Evolutionary conservation across 2,113 vertebrate species (phyloP).

Genomic region (Struthio camelus): DNA sequence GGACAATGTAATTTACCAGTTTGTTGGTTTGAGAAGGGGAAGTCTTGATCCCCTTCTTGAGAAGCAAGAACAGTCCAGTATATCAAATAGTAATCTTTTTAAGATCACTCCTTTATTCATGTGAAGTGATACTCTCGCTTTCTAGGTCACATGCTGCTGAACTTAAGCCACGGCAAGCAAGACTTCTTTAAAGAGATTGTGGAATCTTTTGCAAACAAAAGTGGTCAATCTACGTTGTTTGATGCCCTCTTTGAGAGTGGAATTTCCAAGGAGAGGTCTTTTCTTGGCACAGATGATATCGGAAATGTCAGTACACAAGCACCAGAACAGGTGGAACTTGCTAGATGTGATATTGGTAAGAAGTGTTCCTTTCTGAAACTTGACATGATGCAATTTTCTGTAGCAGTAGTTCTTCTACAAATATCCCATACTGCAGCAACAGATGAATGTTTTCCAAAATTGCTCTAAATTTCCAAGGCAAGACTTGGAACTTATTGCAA

Average conservation of each 20-base stretch:
- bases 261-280: constrained; percentile 76
- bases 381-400: background rate
- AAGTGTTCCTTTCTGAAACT: background rate
- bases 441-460: background rate
- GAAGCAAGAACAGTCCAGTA: background rate
- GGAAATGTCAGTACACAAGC: constrained; percentile 72
- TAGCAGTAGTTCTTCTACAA: background rate
- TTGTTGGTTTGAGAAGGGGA: background rate
- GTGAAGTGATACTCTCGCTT: constrained; percentile 9
- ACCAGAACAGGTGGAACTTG: constrained; percentile 82
- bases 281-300: constrained; percentile 88
- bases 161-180: constrained; percentile 82
- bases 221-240: constrained; percentile 82
- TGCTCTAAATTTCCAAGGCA: background rate
- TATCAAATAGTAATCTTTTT: background rate
- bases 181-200: constrained; percentile 89
- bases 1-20: background rate
- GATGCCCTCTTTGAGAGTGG: constrained; percentile 84
- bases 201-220: constrained; percentile 90
- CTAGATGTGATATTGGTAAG: constrained; percentile 88
- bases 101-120: background rate
- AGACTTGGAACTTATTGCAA: background rate
- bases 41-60: background rate
- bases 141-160: constrained; percentile 92
- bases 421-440: background rate